Evolutionary conservation across 1,140 invertebrate species (phyloP).

Genomic region (Cotesia typhae): DNA sequence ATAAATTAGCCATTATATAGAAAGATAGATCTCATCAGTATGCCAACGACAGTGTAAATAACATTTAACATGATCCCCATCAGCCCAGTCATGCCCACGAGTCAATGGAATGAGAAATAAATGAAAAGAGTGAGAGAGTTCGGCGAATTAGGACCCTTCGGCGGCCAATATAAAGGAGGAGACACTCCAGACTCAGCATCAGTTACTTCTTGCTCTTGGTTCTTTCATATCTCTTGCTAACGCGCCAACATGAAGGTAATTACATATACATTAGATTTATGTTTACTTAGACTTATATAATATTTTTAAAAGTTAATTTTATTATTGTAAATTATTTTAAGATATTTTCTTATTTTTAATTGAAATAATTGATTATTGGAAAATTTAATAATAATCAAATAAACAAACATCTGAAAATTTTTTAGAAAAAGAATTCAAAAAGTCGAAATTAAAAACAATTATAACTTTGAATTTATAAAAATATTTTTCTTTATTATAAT

Average conservation of each 20-base stretch:
- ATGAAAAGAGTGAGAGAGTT: slow-evolving; percentile 36
- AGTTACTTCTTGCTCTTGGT: slow-evolving; percentile 44
- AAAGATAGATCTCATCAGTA: slow-evolving; percentile 36
- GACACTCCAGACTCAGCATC: slow-evolving; percentile 43
- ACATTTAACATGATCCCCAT: slow-evolving; percentile 10
- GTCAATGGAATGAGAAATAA: slow-evolving; percentile 14
- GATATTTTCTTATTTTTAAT: too few relatives aligned
- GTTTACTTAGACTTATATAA: not conserved
- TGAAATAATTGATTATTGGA: too few relatives aligned
- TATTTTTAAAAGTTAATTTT: not conserved
- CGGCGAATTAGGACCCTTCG: slow-evolving; percentile 40
- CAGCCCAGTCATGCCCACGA: too few relatives aligned
- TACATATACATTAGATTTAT: not conserved
- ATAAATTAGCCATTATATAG: not conserved
- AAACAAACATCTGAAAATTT: too few relatives aligned
- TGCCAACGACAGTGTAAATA: slow-evolving; percentile 36
- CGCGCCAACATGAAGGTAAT: slow-evolving; percentile 51
- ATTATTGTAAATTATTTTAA: not conserved
- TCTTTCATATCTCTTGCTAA: slow-evolving; percentile 12
- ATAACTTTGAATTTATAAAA: too few relatives aligned
- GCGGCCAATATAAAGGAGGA: slow-evolving; percentile 47
- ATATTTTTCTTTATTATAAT: too few relatives aligned
- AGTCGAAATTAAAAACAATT: too few relatives aligned
- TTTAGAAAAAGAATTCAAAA: too few relatives aligned
- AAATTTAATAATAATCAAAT: too few relatives aligned